Conservation (phyloP, 2,888 invertebrate genomes). For the Sepioteuthis lessoniana region DNA sequence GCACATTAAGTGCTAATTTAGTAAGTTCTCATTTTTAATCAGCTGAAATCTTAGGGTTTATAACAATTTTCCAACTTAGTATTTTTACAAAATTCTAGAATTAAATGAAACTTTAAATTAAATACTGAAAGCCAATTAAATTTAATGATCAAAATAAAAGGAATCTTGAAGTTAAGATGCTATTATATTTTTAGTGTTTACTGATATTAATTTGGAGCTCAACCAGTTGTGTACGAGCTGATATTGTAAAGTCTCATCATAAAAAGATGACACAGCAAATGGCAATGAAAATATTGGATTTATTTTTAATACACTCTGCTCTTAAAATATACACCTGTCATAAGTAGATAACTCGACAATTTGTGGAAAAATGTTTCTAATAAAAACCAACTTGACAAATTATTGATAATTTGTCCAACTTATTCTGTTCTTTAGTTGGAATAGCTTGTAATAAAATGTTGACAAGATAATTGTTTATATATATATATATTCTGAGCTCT, state of each 20-base stretch:
- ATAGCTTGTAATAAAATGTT: neutral
- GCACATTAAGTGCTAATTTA: neutral
- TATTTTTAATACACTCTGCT: neutral
- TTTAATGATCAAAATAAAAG: neutral
- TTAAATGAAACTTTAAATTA: neutral
- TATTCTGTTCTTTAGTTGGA: neutral
- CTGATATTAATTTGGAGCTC: neutral
- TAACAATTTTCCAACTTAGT: neutral
- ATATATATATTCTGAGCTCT: slow-evolving; percentile 25
- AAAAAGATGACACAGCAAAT: neutral
- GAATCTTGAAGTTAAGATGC: no score
- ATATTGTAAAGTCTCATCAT: neutral
- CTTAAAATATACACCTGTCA: neutral
- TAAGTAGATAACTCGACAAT: neutral
- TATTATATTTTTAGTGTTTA: neutral
- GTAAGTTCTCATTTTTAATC: neutral
- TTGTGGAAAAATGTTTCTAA: neutral
- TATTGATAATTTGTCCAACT: neutral
- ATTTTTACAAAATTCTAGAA: neutral
- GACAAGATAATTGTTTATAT: neutral
- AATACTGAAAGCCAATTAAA: neutral
- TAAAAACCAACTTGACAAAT: no score
- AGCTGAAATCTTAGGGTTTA: neutral
- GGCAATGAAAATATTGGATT: neutral
- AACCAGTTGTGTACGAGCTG: neutral